Evolutionary conservation across 2,113 vertebrate genomes (phyloP).

Genomic region (Sigmodon hispidus): DNA sequence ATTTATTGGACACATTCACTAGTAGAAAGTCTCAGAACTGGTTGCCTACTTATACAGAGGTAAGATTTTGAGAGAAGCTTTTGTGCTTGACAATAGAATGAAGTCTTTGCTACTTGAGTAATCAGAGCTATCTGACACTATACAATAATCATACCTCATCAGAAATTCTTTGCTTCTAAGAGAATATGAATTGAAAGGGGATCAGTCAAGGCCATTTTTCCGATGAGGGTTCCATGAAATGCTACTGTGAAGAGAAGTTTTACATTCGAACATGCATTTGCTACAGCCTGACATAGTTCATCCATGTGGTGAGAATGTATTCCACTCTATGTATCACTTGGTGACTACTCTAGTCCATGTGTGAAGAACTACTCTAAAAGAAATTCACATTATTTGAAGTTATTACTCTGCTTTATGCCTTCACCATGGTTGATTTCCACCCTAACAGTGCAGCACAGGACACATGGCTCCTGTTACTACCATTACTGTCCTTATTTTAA

Average conservation of each 20-base stretch:
- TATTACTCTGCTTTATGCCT: not conserved
- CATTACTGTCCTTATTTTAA: not conserved
- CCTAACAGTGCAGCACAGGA: not conserved
- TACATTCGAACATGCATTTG: not conserved
- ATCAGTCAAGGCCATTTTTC: not conserved
- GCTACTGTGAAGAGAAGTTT: not conserved
- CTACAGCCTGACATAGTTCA: not conserved
- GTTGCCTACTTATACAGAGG: not conserved
- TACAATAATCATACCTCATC: not conserved
- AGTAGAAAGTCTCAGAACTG: not conserved
- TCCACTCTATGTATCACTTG: not conserved
- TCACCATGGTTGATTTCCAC: not conserved
- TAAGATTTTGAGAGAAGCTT: not conserved
- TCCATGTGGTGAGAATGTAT: not conserved
- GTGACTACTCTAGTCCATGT: not conserved
- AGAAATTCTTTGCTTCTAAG: constrained; percentile 36
- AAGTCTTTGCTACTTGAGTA: not conserved
- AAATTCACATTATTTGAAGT: not conserved
- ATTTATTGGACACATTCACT: not conserved
- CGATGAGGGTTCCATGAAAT: not conserved
- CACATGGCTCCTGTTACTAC: not conserved
- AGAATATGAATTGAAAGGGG: not conserved
- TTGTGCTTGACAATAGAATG: not conserved
- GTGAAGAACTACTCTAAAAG: constrained; percentile 31
- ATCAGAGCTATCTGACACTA: not conserved